Conservation (phyloP, 2,888 invertebrate genomes). For the Drosophila paracracens region DNA sequence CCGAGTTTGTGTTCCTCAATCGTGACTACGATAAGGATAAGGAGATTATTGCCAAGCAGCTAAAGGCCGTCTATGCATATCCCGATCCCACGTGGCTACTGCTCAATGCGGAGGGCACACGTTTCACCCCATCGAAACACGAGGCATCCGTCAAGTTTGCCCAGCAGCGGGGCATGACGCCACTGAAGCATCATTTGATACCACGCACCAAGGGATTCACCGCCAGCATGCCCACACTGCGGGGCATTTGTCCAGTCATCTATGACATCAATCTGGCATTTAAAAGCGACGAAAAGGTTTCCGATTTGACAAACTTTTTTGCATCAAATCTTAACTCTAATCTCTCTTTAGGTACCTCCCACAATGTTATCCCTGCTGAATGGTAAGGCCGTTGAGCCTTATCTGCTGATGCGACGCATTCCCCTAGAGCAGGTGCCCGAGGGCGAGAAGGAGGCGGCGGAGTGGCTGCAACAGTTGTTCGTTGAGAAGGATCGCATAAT, state of each 20-base stretch:
- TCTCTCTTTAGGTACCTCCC: constrained; percentile 87
- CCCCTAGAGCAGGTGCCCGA: constrained; percentile 92
- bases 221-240: constrained; percentile 92
- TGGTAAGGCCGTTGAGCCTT: constrained; percentile 90
- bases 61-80: constrained; percentile 93
- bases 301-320: not conserved
- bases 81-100: constrained; percentile 96
- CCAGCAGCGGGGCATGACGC: constrained; percentile 92
- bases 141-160: constrained; percentile 95
- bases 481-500: constrained; percentile 89
- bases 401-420: constrained; percentile 92
- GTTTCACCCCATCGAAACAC: constrained; percentile 95
- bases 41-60: constrained; percentile 91
- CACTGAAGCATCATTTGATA: constrained; percentile 94
- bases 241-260: constrained; percentile 92
- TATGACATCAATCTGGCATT: constrained; percentile 93
- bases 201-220: constrained; percentile 98
- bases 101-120: constrained; percentile 96
- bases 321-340: not conserved
- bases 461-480: constrained; percentile 93
- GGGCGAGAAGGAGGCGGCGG: constrained; percentile 89
- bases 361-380: constrained; percentile 91
- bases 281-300: constrained; percentile 87
- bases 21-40: constrained; percentile 96
- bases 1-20: constrained; percentile 97